Evolutionary conservation across 2,888 invertebrate genomes (phyloP), one percentile per base, ranked within the genome.

Genomic region (Didymodactylos carnosus): DNA sequence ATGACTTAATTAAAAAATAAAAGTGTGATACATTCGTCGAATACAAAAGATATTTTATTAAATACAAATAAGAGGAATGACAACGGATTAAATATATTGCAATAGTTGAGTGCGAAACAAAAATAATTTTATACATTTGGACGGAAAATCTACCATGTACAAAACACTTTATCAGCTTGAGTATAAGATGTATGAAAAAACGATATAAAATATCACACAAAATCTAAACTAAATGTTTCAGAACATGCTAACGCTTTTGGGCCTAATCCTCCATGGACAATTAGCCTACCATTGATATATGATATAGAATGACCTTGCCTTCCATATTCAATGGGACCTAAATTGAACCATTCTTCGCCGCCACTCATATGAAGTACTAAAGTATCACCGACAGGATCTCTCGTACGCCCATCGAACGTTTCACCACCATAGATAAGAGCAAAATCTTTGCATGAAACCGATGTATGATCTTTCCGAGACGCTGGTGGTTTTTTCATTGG

Each of bases 351-450:
- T 39, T 76, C 70, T 0, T 78, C 69, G 13, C 76, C 76, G 10
- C 79, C 78, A 51, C 77, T 79, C 2, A 78, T 72, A 10, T 76
- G 76, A 39, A 82, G 74, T 1, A 81, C 72, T 70, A 77, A 80
- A 79, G 81, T 79, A 69, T 82, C 82, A 10, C 80, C 80, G 1
- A 81, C 80, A 23, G 83, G 82, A 71, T 80, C 80, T 35, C 80
- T 76, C 40, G 76, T 78, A 70, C 78, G 75, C 2, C 82, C 82
- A 75, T 82, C 82, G 78, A 83, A 83, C 0, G 82, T 81, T 76
- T 82, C 82, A 1, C 83, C 83, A 2, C 83, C 83, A 73, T 81
- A 80, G 49, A 83, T 75, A 2, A 83, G 75, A 7, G 81, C 74
- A 35, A 73, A 27, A 35, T 77, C 76, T 7, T 77, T 70, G 8